These are phyloP conservation scores for Thera britannica DNA, from an alignment of 2,888 invertebrate species.

Conservation along the genomic window DNA sequence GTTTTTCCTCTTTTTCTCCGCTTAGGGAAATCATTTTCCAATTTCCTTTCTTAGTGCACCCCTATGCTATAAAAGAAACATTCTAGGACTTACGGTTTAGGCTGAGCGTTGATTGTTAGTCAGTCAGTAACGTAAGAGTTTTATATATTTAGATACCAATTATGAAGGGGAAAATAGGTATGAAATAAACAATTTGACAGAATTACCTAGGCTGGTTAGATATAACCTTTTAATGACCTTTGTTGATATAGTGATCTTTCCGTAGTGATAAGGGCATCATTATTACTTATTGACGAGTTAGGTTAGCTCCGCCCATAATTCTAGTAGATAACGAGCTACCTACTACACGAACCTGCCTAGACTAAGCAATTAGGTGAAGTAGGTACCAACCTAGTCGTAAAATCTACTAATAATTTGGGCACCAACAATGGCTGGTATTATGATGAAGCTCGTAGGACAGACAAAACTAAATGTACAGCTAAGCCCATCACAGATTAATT, in stretches of 20 bases:
- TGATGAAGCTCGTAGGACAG: no score
- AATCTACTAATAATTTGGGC: not conserved
- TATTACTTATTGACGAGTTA: conserved; percentile 18
- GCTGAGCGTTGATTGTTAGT: no score
- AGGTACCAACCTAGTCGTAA: not conserved
- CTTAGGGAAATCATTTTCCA: no score
- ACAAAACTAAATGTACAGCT: no score
- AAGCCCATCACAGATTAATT: no score
- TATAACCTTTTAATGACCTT: conserved; percentile 39
- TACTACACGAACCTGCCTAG: not conserved
- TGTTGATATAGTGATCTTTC: conserved; percentile 27
- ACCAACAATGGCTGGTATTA: not conserved
- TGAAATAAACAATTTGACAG: conserved; percentile 18
- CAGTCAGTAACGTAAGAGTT: not conserved
- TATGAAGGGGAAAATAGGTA: not conserved
- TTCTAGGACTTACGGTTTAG: no score
- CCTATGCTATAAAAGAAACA: no score
- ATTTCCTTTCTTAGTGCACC: no score
- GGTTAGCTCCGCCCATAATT: conserved; percentile 2
- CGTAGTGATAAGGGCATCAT: conserved; percentile 19
- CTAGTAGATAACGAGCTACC: not conserved
- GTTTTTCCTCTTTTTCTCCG: no score
- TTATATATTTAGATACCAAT: not conserved
- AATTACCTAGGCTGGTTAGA: conserved; percentile 2
- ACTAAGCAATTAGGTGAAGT: conserved; percentile 2